These are phyloP conservation scores for Sterna hirundo DNA, from an alignment of 2,113 vertebrate species.

Conservation along the genomic window DNA sequence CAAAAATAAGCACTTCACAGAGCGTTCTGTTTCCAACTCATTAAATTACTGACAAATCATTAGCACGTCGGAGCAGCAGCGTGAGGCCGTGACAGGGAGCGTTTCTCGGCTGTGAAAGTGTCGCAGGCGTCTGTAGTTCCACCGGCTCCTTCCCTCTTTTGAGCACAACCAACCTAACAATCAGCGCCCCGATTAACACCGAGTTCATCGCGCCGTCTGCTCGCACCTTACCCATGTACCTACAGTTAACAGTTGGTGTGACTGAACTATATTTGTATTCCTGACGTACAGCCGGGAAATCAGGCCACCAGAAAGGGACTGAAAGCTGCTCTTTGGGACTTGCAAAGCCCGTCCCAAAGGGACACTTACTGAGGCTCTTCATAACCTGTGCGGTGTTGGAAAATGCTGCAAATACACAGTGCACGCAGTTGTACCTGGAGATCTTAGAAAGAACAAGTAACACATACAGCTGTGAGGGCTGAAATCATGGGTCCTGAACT, in stretches of 20 bases:
- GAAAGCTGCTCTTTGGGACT: not conserved
- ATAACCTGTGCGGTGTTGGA: not conserved
- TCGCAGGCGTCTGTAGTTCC: not conserved
- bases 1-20: conserved; percentile 17
- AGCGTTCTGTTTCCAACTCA: not conserved
- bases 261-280: not conserved
- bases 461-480: not conserved
- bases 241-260: not conserved
- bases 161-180: not conserved
- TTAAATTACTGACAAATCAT: conserved; percentile 33
- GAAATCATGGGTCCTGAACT: not conserved
- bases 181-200: not conserved
- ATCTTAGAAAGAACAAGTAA: not conserved
- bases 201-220: not conserved
- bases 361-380: not conserved
- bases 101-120: not conserved
- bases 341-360: not conserved
- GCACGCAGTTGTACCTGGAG: not conserved
- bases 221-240: not conserved
- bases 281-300: not conserved
- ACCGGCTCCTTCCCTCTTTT: not conserved
- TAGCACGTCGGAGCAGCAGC: not conserved
- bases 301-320: not conserved
- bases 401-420: accelerated
- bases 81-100: not conserved